phyloP scores from a whole-genome alignment of 2,113 vertebrate species.

The Elgaria multicarinata region DNA sequence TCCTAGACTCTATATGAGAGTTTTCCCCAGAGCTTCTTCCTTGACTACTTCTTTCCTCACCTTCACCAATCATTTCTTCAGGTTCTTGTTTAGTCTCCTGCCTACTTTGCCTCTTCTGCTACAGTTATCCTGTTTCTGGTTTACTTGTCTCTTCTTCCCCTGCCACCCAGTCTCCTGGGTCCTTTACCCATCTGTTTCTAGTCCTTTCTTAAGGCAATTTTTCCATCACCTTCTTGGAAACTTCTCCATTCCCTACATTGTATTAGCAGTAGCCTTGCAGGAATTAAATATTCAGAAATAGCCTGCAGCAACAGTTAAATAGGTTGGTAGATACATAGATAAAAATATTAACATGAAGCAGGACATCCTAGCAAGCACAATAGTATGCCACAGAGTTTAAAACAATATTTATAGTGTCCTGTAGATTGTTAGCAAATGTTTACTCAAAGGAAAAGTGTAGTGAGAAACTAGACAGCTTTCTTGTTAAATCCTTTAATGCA shows the following conservation, averaged over 20 bases:
- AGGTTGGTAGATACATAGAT: background rate
- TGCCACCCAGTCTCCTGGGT: too few relatives aligned
- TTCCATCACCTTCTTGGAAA: background rate
- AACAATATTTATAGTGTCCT: background rate
- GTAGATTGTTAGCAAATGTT: background rate
- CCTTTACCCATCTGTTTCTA: too few relatives aligned
- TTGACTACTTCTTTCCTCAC: background rate
- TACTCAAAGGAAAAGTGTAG: background rate
- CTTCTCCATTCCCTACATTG: background rate
- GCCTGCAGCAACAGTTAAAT: background rate
- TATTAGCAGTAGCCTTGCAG: background rate
- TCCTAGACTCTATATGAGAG: background rate
- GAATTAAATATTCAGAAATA: background rate
- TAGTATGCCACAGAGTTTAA: background rate
- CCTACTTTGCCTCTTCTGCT: background rate
- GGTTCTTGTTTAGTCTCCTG: too few relatives aligned
- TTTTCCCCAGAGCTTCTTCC: background rate
- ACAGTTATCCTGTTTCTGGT: background rate
- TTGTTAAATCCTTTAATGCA: slow-evolving; percentile 30
- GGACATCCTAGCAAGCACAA: background rate
- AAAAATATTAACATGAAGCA: background rate
- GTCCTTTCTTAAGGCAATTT: too few relatives aligned
- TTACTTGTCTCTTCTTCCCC: too few relatives aligned
- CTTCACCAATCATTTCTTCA: background rate
- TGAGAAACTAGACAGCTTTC: background rate